Conservation (phyloP, 2,113 vertebrate genomes). For the Trematomus loennbergii region DNA sequence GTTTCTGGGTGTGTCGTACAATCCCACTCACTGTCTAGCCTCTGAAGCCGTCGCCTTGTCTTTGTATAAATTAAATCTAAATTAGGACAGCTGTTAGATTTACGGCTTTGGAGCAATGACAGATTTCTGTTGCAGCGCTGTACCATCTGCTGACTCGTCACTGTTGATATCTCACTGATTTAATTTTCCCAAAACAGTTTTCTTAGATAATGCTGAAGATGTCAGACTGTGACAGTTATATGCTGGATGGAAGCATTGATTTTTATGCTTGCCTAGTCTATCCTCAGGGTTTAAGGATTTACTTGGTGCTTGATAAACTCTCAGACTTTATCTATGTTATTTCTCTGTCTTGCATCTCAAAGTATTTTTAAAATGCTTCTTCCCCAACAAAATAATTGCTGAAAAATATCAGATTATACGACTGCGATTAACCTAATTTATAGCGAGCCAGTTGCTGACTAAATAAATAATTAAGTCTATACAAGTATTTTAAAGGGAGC, state of each 20-base stretch:
- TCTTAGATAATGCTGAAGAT: constrained; percentile 11
- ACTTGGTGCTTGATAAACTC: too few species aligned
- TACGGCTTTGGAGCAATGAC: constrained; percentile 44
- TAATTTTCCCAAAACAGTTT: constrained; percentile 27
- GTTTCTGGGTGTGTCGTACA: constrained; percentile 25
- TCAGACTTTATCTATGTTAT: neutral
- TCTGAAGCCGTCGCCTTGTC: constrained; percentile 3
- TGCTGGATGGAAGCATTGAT: neutral
- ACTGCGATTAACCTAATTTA: neutral
- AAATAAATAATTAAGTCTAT: too few species aligned
- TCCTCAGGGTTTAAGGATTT: neutral
- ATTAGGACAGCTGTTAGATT: constrained; percentile 41
- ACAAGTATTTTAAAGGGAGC: too few species aligned
- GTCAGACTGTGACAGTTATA: neutral
- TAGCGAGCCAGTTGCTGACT: too few species aligned
- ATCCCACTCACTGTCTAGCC: constrained; percentile 14
- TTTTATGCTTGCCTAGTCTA: neutral
- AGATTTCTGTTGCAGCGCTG: constrained; percentile 45
- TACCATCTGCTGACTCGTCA: constrained; percentile 58
- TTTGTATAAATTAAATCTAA: constrained; percentile 41
- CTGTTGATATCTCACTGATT: constrained; percentile 18
- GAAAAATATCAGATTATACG: neutral
- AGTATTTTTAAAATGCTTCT: neutral
- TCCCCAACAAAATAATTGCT: neutral
- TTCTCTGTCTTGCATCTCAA: neutral